A percentile compares a stretch with the other conserved stretches of the same genome.
Evolutionary conservation across 2,113 vertebrate genomes (phyloP).

Genomic region (Potamarius usumacintae): DNA sequence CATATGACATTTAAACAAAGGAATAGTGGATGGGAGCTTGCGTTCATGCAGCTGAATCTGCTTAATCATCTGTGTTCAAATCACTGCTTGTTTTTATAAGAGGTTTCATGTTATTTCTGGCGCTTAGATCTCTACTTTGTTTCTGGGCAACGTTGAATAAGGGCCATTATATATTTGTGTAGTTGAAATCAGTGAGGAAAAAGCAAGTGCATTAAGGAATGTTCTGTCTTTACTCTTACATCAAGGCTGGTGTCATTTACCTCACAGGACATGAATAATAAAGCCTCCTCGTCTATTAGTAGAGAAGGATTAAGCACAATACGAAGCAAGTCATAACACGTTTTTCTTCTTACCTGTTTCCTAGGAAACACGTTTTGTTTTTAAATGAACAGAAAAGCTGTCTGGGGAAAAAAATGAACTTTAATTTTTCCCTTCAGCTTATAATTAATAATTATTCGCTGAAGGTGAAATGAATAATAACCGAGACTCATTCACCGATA

Average conservation of each 20-base stretch:
- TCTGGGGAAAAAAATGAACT: neutral
- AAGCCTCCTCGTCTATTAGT: neutral
- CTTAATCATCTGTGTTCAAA: neutral
- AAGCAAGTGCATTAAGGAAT: neutral
- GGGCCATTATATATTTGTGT: neutral
- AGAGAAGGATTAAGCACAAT: neutral
- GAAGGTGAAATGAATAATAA: too few relatives aligned
- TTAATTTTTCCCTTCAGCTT: neutral
- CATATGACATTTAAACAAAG: neutral
- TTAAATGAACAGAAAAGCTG: neutral
- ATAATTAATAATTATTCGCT: too few relatives aligned
- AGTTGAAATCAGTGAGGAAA: neutral
- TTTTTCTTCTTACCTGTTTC: neutral
- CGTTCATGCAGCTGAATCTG: neutral
- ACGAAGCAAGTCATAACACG: neutral
- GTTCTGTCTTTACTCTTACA: neutral
- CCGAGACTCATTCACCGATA: too few relatives aligned
- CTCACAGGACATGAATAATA: neutral
- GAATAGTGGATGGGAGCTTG: neutral
- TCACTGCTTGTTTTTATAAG: neutral
- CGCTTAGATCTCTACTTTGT: neutral
- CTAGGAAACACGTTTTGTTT: neutral
- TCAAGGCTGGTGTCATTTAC: neutral
- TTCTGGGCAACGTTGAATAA: neutral
- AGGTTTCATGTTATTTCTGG: neutral